These are phyloP conservation scores for Drosophila leonis DNA, from an alignment of 2,888 invertebrate genomes.

Conservation along the genomic window DNA sequence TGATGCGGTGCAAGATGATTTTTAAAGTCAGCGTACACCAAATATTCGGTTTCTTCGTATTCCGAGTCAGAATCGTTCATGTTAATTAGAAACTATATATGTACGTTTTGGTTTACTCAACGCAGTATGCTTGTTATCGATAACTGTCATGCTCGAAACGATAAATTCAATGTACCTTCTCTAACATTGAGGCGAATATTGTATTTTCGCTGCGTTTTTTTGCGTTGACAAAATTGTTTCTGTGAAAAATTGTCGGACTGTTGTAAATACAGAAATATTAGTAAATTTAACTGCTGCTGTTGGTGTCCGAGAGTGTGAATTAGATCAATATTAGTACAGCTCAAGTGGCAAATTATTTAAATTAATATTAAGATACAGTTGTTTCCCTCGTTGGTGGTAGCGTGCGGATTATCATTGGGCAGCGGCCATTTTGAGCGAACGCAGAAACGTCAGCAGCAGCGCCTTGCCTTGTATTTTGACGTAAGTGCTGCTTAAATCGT, in stretches of 20 bases:
- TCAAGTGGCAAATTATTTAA: slow-evolving; percentile 6
- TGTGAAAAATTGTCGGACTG: slow-evolving; percentile 55
- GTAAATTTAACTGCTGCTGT: slow-evolving; percentile 10
- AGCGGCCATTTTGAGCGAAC: slow-evolving; percentile 81
- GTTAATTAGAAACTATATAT: slow-evolving; percentile 10
- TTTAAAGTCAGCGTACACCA: slow-evolving; percentile 84
- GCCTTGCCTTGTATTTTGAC: slow-evolving; percentile 51
- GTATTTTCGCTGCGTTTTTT: slow-evolving; percentile 56
- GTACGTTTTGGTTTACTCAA: neutral
- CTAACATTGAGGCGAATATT: slow-evolving; percentile 62
- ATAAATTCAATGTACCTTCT: slow-evolving; percentile 24
- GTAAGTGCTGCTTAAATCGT: slow-evolving; percentile 38
- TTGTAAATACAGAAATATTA: slow-evolving; percentile 54
- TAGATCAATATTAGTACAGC: neutral
- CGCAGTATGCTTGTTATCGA: slow-evolving; percentile 26
- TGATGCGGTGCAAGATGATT: slow-evolving; percentile 80
- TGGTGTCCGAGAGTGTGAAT: slow-evolving; percentile 7
- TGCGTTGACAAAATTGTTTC: slow-evolving; percentile 55
- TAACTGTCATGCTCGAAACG: slow-evolving; percentile 18
- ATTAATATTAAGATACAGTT: slow-evolving; percentile 13
- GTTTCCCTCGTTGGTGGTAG: slow-evolving; percentile 13
- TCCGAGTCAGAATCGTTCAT: slow-evolving; percentile 83
- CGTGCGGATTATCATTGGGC: slow-evolving; percentile 50
- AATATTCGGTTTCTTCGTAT: slow-evolving; percentile 84
- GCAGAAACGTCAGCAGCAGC: slow-evolving; percentile 69